phyloP scores from a whole-genome alignment of 1,140 invertebrate genomes.

The Antheraea pernyi region DNA sequence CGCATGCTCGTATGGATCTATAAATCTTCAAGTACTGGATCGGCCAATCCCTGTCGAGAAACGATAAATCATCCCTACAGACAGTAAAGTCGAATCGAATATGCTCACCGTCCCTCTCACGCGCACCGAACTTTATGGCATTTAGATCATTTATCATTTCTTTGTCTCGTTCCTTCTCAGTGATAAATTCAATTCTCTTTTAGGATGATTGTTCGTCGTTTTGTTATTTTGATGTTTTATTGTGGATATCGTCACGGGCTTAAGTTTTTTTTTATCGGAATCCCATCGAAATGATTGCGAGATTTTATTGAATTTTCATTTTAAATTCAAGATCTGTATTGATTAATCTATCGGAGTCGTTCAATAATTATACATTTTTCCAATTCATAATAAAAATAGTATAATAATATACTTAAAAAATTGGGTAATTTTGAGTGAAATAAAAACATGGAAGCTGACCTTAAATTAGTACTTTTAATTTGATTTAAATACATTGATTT shows the following conservation, averaged over 20 bases:
- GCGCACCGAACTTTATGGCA: slow-evolving; percentile 38
- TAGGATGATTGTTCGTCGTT: slow-evolving; percentile 75
- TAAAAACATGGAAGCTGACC: neutral
- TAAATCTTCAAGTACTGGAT: slow-evolving; percentile 75
- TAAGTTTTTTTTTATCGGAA: slow-evolving; percentile 73
- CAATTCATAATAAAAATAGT: neutral
- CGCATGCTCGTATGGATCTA: slow-evolving; percentile 71
- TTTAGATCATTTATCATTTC: slow-evolving; percentile 74
- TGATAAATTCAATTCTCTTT: slow-evolving; percentile 79
- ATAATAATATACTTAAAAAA: neutral
- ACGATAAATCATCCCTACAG: slow-evolving; percentile 72
- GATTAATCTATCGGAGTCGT: slow-evolving; percentile 57
- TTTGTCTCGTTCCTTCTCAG: slow-evolving; percentile 71
- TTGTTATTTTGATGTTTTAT: slow-evolving; percentile 75
- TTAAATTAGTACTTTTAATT: neutral
- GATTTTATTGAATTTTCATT: slow-evolving; percentile 61
- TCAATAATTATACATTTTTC: slow-evolving; percentile 14
- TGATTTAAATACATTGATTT: neutral
- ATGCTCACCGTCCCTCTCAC: slow-evolving; percentile 55
- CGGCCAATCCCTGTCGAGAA: slow-evolving; percentile 77
- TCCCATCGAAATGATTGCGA: slow-evolving; percentile 74
- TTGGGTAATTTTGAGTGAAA: neutral
- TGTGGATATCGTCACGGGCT: slow-evolving; percentile 71
- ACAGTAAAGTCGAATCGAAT: slow-evolving; percentile 59
- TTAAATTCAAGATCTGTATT: slow-evolving; percentile 54